Evolutionary conservation across 2,888 invertebrate species (phyloP).

Genomic region (Drosophila testacea): DNA sequence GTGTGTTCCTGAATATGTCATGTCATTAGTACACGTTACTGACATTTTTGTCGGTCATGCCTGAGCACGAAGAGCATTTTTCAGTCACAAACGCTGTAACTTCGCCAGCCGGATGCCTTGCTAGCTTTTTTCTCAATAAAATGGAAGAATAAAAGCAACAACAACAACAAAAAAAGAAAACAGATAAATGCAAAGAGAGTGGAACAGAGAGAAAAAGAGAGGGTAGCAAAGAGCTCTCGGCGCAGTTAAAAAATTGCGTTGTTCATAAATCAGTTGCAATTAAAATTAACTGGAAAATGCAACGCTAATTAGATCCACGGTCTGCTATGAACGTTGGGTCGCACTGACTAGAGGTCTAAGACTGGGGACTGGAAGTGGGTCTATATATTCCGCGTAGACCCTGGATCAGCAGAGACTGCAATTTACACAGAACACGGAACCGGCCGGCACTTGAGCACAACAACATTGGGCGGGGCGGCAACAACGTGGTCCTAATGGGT

Average conservation of each 20-base stretch:
- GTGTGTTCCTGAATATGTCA: not conserved
- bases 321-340: slow-evolving; percentile 30
- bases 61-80: slow-evolving; percentile 42
- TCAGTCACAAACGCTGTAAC: slow-evolving; percentile 33
- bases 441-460: slow-evolving; percentile 14
- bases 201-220: slow-evolving; percentile 10
- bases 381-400: not conserved
- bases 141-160: slow-evolving; percentile 32
- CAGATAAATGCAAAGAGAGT: slow-evolving; percentile 33
- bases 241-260: slow-evolving; percentile 67
- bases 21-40: not conserved
- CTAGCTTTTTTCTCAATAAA: slow-evolving; percentile 65
- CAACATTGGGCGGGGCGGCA: slow-evolving; percentile 4
- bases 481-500: slow-evolving; percentile 1
- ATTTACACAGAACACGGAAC: slow-evolving; percentile 3
- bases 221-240: slow-evolving; percentile 25
- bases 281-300: slow-evolving; percentile 76
- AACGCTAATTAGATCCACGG: slow-evolving; percentile 72
- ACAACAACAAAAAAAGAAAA: slow-evolving; percentile 46
- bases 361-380: not conserved
- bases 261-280: slow-evolving; percentile 77
- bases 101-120: slow-evolving; percentile 65
- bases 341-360: not conserved
- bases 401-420: not conserved
- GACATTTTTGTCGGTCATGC: slow-evolving; percentile 53